Evolutionary conservation across 2,113 vertebrate species (phyloP).

Genomic region (Tinamus guttatus): DNA sequence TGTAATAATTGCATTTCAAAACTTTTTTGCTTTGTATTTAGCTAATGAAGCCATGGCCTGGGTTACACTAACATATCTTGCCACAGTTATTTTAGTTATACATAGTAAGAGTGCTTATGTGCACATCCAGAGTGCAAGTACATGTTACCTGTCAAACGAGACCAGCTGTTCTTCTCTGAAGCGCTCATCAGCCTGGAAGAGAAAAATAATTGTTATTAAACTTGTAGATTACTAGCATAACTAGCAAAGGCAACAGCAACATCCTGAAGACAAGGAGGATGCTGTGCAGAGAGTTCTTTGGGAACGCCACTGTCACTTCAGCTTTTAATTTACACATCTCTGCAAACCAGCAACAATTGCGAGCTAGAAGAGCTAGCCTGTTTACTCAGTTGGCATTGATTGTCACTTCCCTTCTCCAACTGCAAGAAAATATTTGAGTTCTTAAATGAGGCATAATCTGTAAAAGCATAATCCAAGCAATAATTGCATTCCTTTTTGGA

Average conservation of each 20-base stretch:
- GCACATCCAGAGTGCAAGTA: neutral
- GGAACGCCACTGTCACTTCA: neutral
- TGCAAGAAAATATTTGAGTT: neutral
- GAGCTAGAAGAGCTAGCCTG: neutral
- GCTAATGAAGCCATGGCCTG: neutral
- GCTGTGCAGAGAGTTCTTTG: neutral
- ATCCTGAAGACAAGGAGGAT: neutral
- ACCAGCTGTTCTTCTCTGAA: conserved; percentile 92
- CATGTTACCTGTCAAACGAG: conserved; percentile 91
- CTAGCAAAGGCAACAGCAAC: neutral
- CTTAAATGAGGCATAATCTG: neutral
- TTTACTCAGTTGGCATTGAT: neutral
- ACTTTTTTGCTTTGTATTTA: neutral
- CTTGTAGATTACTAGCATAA: neutral
- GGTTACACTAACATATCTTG: neutral
- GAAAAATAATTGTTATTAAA: neutral
- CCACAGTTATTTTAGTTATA: neutral
- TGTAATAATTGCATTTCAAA: neutral
- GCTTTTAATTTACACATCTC: neutral
- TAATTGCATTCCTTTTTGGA: neutral
- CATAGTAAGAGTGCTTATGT: neutral
- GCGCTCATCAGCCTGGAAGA: conserved; percentile 85
- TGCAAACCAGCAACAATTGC: neutral
- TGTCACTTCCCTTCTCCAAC: neutral
- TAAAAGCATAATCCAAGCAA: neutral